Evolutionary conservation across 2,888 invertebrate genomes (phyloP), one percentile per base, ranked within the genome.

Genomic region (Periphyllus acericola): DNA sequence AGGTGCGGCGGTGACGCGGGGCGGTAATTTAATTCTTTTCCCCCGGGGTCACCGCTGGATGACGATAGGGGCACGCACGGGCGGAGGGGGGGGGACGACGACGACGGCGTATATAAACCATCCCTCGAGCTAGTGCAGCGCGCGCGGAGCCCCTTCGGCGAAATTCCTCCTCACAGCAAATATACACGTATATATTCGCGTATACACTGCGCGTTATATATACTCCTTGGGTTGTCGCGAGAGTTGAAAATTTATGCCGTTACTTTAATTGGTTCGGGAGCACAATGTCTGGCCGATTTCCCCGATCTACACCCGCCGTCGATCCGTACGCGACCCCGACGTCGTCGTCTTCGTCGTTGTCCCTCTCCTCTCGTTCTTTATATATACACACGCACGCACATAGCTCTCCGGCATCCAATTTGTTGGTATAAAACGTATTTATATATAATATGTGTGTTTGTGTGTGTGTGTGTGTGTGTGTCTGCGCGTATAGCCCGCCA

Each of bases 321-420:
- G 90, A 1, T 90, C 90, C 90, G 90, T 52, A 8, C 21, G 40
- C 34, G 11, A n/a, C n/a, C 89, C 52, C 90, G 90, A 90, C 91
- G 14, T 90, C 90, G 90, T 1, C 66, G 60, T 66, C 79, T 3
- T 21, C 36, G 25, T 17, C 34, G 11, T 0, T 17, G 25, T 66
- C 60, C 36, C 60, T 25, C 14, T 78, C 60, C 40, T 60, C 80
- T n/a, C 55, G 71, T 71, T 82, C 72, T 52, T 55, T 19, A 34
- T 21, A 21, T 14, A 3, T 60, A 60, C 79, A 36, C 55, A 78
- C n/a, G 11, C 74, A 11, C 36, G 32, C 55, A 8, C 72, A 52
- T 8, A 19, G 29, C 5, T n/a, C 78, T 66, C 34, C 72, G 21
- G 29, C 68, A 79, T 86, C 86, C 86, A 86, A 86, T 86, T 86